phyloP scores from a whole-genome alignment of 2,113 vertebrate species.

The Nerophis ophidion region DNA sequence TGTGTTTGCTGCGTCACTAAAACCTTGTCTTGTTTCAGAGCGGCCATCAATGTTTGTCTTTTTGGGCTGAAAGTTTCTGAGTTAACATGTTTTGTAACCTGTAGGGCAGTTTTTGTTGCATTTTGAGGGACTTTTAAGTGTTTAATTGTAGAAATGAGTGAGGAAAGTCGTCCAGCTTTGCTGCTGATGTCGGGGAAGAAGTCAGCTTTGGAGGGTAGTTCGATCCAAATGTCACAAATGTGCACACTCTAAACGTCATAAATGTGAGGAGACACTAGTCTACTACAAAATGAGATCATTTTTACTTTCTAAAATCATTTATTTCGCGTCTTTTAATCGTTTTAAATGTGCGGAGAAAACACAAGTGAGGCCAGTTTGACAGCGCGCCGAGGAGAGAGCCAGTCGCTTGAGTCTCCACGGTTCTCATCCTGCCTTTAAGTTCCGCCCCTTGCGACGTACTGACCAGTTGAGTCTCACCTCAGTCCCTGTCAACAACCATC shows the following conservation, averaged over 20 bases:
- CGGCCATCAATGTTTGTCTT: fast-evolving
- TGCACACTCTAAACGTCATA: background rate
- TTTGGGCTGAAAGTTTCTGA: background rate
- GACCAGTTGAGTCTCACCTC: too few relatives aligned
- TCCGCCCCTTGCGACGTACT: background rate
- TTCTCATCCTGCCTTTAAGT: constrained; percentile 37
- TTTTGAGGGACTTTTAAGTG: background rate
- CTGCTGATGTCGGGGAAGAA: background rate
- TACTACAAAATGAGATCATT: background rate
- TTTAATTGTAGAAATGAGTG: constrained; percentile 10
- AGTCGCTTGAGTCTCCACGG: constrained; percentile 29
- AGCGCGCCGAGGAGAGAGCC: background rate
- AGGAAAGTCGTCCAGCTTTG: background rate
- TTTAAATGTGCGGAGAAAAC: constrained; percentile 27
- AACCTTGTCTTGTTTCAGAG: background rate
- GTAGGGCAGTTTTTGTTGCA: background rate
- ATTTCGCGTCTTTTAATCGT: background rate
- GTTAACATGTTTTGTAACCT: background rate
- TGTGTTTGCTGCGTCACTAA: constrained; percentile 34
- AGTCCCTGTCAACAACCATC: too few relatives aligned
- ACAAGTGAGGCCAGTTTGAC: constrained; percentile 5
- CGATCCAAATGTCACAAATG: background rate
- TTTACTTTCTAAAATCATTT: background rate
- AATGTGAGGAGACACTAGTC: constrained; percentile 3
- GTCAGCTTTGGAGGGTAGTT: constrained; percentile 5